phyloP scores from a whole-genome alignment of 2,113 vertebrate species.

The Malurus cyaneus region DNA sequence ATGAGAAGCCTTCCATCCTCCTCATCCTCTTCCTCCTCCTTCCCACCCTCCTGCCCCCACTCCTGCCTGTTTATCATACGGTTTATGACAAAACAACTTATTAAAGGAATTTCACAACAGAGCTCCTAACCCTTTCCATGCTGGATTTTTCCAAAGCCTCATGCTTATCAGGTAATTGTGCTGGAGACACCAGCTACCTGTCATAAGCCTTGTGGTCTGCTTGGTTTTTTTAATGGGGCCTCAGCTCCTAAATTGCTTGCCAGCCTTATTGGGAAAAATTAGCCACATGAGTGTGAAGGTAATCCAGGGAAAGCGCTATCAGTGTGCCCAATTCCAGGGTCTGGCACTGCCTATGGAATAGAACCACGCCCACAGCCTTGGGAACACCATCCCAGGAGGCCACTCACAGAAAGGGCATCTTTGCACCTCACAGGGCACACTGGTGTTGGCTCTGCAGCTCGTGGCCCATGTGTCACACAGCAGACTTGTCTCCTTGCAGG shows the following conservation, averaged over 20 bases:
- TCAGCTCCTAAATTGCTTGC: background rate
- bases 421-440: background rate
- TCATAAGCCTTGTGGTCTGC: background rate
- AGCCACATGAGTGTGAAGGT: background rate
- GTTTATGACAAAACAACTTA: conserved; percentile 56
- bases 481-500: background rate
- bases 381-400: background rate
- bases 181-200: background rate
- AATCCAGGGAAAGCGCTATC: conserved; percentile 26
- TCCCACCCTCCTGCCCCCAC: background rate
- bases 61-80: conserved; percentile 43
- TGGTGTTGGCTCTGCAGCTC: background rate
- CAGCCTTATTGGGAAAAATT: background rate
- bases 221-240: background rate
- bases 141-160: conserved; percentile 45
- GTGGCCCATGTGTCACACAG: rapidly evolving
- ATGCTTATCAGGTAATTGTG: background rate
- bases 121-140: background rate
- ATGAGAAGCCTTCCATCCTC: conserved; percentile 14
- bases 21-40: background rate
- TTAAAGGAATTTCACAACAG: conserved; percentile 36
- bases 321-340: background rate
- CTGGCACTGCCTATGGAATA: background rate
- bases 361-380: background rate
- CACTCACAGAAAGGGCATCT: background rate